Evolutionary conservation across 2,888 invertebrate genomes (phyloP), one percentile per base, ranked within the genome.

Genomic region (Pyrocoelia pectoralis): DNA sequence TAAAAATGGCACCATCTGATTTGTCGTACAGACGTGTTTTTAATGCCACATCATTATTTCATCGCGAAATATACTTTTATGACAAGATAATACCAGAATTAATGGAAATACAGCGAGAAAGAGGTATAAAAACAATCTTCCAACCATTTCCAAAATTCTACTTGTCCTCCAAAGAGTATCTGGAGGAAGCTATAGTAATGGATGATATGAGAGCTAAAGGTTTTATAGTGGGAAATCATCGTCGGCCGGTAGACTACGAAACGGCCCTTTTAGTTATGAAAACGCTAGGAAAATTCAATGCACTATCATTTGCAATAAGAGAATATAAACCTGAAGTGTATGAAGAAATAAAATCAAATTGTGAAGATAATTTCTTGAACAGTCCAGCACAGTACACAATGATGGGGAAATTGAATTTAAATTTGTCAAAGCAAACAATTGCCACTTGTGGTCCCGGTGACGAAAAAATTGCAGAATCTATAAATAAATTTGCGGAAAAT

Each of bases 231-330:
- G 29, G 17, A 10, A 17, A 51, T 1, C 8, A 28, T 2, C 13
- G 19, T 4, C 14, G 12, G n/a, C 12, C 28, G 0, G 40, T 62
- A 17, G 29, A 53, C 10, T 13, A 40, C 1, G 28, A 53, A 5
- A 52, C 56, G 12, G 41, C 40, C 13, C 8, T 6, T 2, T 17
- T 62, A 3, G 49, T 51, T 5, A 18, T 62, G 9, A 10, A 33
- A 9, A 13, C 48, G 13, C 54, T 48, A n/a, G 62, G 38, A n/a
- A 49, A 46, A 5, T 57, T 57, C 2, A 57, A 62, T 15, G 62
- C 62, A 29, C 4, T 57, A 13, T 62, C 62, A 2, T 50, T 56
- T 46, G 62, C 62, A 3, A 13, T 62, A 0, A 28, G 57, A 12
- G 57, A 57, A 13, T 53, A 62, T 12, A 28, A 57, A 13, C 28